Conservation (phyloP, 2,888 invertebrate species). For the Ornithoptera alexandrae region DNA sequence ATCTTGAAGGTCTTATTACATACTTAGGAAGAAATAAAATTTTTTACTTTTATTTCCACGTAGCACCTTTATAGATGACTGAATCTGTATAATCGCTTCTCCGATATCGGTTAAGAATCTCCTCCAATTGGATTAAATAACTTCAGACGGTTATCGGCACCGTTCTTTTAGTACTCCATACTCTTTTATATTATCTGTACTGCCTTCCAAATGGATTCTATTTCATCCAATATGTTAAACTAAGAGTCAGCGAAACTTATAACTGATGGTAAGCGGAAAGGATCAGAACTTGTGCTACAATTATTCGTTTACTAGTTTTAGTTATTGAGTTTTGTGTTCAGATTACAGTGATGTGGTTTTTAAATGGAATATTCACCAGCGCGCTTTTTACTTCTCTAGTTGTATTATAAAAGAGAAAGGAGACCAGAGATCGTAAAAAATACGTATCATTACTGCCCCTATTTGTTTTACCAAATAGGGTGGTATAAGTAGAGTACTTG, state of each 20-base stretch:
- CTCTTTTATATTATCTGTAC: neutral
- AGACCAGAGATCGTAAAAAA: too few relatives aligned
- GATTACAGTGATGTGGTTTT: too few relatives aligned
- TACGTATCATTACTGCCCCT: too few relatives aligned
- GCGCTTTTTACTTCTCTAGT: too few relatives aligned
- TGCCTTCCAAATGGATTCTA: neutral
- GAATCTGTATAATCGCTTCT: slow-evolving; percentile 2
- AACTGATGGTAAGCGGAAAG: too few relatives aligned
- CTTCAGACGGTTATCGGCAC: slow-evolving; percentile 1
- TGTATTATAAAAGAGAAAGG: too few relatives aligned
- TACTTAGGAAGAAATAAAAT: neutral
- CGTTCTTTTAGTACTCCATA: neutral
- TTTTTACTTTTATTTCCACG: slow-evolving; percentile 1
- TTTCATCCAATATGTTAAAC: neutral
- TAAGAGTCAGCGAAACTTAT: neutral
- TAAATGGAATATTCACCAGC: too few relatives aligned
- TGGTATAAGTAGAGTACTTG: too few relatives aligned
- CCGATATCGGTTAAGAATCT: slow-evolving; percentile 4
- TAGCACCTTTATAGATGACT: slow-evolving; percentile 7
- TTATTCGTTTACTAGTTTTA: too few relatives aligned
- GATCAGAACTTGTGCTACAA: too few relatives aligned
- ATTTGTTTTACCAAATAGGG: too few relatives aligned
- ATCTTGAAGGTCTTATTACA: neutral
- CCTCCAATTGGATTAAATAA: slow-evolving; percentile 3
- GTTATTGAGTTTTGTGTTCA: too few relatives aligned